Conservation (phyloP, 2,888 invertebrate species). For the Linyphia triangularis region DNA sequence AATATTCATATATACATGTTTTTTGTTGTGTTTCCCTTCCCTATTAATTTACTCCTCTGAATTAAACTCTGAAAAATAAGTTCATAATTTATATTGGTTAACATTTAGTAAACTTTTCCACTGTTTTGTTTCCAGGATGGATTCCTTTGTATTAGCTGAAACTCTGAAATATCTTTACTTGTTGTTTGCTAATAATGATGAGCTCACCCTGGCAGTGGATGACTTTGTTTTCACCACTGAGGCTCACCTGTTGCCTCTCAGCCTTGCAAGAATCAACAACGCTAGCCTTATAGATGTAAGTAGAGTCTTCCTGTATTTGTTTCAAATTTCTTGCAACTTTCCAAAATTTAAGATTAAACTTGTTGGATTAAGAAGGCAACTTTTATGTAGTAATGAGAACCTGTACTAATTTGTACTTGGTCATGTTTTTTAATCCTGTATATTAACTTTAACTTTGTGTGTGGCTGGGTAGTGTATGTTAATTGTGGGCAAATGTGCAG, state of each 20-base stretch:
- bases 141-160: conserved; percentile 97
- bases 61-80: too few species aligned
- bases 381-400: background rate
- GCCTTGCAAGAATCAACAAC: conserved; percentile 84
- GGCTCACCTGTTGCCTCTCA: conserved; percentile 95
- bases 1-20: too few species aligned
- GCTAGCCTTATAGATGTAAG: conserved; percentile 79
- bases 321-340: background rate
- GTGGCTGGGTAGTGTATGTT: too few species aligned
- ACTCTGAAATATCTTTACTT: conserved; percentile 98
- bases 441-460: too few species aligned
- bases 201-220: conserved; percentile 89
- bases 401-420: background rate
- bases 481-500: too few species aligned
- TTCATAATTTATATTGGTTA: too few species aligned
- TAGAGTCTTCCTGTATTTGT: background rate
- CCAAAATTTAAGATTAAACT: background rate
- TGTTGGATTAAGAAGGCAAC: background rate
- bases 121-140: conserved; percentile 86
- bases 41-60: too few species aligned
- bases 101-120: background rate
- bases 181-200: conserved; percentile 92
- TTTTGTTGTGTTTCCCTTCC: too few species aligned
- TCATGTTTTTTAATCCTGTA: too few species aligned
- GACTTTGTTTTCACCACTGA: conserved; percentile 95